phyloP scores from a whole-genome alignment of 2,888 invertebrate species.

The Andrena trimmerana region DNA sequence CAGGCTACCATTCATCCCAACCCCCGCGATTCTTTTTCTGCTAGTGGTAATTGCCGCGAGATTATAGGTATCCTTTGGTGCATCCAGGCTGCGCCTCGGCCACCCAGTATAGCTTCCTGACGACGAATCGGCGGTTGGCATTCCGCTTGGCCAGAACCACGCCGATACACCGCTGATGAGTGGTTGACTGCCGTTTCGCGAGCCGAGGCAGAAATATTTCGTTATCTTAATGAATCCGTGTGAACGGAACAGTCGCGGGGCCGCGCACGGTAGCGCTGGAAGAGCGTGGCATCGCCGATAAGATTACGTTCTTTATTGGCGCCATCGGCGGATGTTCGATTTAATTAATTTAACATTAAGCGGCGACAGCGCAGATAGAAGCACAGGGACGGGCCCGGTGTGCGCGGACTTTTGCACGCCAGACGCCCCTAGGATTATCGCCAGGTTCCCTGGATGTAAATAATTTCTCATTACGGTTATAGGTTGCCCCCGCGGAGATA shows the following conservation, averaged over 20 bases:
- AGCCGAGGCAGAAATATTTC: constrained; percentile 36
- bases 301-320: constrained; percentile 51
- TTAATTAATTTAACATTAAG: constrained; percentile 59
- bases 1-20: constrained; percentile 54
- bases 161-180: constrained; percentile 28
- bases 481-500: constrained; percentile 61
- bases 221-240: constrained; percentile 63
- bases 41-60: constrained; percentile 58
- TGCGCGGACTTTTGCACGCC: too few relatives aligned
- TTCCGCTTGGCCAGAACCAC: constrained; percentile 61
- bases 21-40: constrained; percentile 53
- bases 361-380: constrained; percentile 33
- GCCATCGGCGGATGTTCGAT: constrained; percentile 27
- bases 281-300: constrained; percentile 38
- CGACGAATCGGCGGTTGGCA: constrained; percentile 75
- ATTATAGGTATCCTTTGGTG: constrained; percentile 64
- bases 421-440: constrained; percentile 12
- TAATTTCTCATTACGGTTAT: constrained; percentile 65
- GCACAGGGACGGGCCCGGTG: not conserved
- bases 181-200: not conserved
- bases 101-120: constrained; percentile 68
- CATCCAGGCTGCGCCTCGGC: constrained; percentile 37
- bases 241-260: constrained; percentile 37
- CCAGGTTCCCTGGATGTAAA: constrained; percentile 33
- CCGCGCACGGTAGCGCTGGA: constrained; percentile 20